Evolutionary conservation across 2,797 vertebrate species (phyloP).

Genomic region (Hybognathus amarus): DNA sequence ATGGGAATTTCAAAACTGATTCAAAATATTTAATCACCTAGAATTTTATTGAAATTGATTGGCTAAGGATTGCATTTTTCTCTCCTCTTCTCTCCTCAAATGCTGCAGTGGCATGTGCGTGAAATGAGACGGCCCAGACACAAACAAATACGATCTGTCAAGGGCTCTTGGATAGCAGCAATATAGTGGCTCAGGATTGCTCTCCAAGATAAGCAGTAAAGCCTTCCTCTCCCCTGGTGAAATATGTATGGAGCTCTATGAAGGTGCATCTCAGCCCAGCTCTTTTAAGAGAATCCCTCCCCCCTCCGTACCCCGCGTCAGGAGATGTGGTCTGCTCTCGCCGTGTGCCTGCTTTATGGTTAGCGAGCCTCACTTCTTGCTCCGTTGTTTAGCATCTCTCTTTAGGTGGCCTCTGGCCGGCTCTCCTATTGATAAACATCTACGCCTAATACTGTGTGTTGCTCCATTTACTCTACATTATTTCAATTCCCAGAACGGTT

Average conservation of each 20-base stretch:
- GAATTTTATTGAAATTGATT: not conserved
- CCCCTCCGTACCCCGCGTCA: constrained; percentile 48
- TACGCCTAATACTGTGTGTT: constrained; percentile 79
- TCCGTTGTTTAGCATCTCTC: constrained; percentile 47
- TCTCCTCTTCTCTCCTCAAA: not conserved
- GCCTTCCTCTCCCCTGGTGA: constrained; percentile 68
- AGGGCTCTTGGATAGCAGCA: constrained; percentile 67
- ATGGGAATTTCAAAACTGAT: not conserved
- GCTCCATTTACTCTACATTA: constrained; percentile 81
- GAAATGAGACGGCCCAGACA: constrained; percentile 70
- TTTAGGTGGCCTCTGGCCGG: not conserved
- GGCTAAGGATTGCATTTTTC: not conserved
- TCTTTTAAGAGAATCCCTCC: constrained; percentile 60
- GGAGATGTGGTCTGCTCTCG: constrained; percentile 33
- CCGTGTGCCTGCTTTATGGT: constrained; percentile 35
- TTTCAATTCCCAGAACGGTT: constrained; percentile 71
- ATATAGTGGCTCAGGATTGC: constrained; percentile 58
- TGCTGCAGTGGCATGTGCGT: constrained; percentile 53
- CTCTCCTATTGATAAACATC: constrained; percentile 72
- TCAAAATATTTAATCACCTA: not conserved
- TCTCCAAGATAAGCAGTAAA: constrained; percentile 70
- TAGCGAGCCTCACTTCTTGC: not conserved
- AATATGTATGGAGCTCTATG: constrained; percentile 72
- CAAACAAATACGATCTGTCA: constrained; percentile 74
- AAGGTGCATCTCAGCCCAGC: constrained; percentile 65